Conservation (phyloP, 2,888 invertebrate species). For the Nephrocerus scutellatus region DNA sequence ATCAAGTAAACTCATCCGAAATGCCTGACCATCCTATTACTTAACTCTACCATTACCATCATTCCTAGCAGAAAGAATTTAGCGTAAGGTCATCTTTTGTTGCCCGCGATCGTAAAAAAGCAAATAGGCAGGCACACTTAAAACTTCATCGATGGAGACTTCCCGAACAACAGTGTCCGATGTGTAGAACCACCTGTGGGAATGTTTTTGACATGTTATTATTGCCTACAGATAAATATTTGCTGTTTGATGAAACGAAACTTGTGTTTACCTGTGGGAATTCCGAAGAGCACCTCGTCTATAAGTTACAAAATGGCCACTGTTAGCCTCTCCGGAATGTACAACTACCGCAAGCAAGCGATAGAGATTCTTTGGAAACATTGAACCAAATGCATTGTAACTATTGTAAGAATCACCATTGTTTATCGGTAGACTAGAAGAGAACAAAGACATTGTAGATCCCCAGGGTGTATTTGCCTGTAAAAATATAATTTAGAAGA, state of each 20-base stretch:
- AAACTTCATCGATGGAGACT: slow-evolving; percentile 72
- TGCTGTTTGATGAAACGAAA: background rate
- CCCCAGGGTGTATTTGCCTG: slow-evolving; percentile 48
- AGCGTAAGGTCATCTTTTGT: slow-evolving; percentile 34
- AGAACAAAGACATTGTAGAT: slow-evolving; percentile 45
- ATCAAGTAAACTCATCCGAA: too few species aligned
- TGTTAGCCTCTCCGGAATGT: slow-evolving; percentile 81
- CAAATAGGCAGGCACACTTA: slow-evolving; percentile 82
- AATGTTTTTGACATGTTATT: too few species aligned
- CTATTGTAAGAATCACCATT: slow-evolving; percentile 35
- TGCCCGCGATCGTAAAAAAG: slow-evolving; percentile 74
- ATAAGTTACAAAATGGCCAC: slow-evolving; percentile 94
- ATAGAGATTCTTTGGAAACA: slow-evolving; percentile 60
- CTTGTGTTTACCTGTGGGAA: slow-evolving; percentile 39
- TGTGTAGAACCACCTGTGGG: slow-evolving; percentile 72
- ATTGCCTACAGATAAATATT: background rate
- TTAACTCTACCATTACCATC: too few species aligned
- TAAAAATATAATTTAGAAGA: too few species aligned
- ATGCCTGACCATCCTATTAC: too few species aligned
- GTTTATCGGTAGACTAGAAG: slow-evolving; percentile 43
- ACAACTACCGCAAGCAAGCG: slow-evolving; percentile 78
- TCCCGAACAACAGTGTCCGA: slow-evolving; percentile 80
- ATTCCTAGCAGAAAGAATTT: too few species aligned
- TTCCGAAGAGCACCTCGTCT: slow-evolving; percentile 58
- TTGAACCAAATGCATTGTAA: slow-evolving; percentile 36